Base-by-base conservation (phyloP, 2,113 vertebrate species). In the Tupaia chinensis region DNA sequence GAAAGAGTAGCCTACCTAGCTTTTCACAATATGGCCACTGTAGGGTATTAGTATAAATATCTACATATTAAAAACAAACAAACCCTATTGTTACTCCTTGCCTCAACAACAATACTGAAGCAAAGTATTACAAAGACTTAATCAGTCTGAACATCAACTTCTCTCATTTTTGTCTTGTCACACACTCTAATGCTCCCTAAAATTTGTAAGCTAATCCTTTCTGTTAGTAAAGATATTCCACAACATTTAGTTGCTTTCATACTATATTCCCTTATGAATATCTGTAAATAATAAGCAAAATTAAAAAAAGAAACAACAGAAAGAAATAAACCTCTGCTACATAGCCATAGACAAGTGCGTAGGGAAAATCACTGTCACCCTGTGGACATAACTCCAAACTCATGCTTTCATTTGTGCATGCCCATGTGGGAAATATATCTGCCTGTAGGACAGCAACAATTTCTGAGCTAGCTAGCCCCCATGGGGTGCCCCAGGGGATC, bases 271-370 rank as follows among this genome's bases (percentile, higher is more conserved):
- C 27, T 88, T 78, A 25, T 68, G 74, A 77, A 17, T 94, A 69
- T 89, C 34, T 93, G 93, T 92, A 92, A 89, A 81, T 80, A 72
- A 79, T 87, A 78, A 58, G 53, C 90, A 60, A 58, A 85, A 95
- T 20, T 69, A 82, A 8, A 54, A 54, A n/a, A 3, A 7, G 17
- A 17, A 25, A n/a, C 22, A 89, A n/a, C 7, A 1, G 15, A 14
- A 69, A 81, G 89, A 72, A 53, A 60, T 56, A 89, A 80, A 53
- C 22, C 69, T 93, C 60, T n/a, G 54, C 13, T 32, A n/a, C 15
- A 81, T 56, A 87, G 74, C 89, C 14, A 66, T 58, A 76, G 25
- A 80, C 13, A 32, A 23, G 81, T 32, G 76, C 69, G 44, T 69
- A 91, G 63, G 72, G 29, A 92, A 53, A 93, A 58, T 90, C 82